These are phyloP conservation scores for Dolichotis patagonum DNA, from an alignment of 2,113 vertebrate genomes.

Conservation along the genomic window DNA sequence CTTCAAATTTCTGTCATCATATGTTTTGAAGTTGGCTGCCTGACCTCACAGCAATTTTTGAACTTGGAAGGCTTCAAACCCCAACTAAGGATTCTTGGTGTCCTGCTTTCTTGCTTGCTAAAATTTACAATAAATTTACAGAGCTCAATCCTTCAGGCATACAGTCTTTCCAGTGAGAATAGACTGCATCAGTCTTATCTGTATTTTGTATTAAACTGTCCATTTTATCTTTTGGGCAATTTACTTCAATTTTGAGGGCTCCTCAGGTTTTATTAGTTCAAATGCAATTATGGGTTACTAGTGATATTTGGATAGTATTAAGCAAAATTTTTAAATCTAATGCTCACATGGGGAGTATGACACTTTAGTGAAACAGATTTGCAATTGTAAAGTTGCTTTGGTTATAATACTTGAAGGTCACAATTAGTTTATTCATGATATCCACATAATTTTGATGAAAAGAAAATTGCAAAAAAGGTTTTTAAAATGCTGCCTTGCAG, in stretches of 20 bases:
- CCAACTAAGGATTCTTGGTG: conserved; percentile 27
- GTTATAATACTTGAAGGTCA: conserved; percentile 58
- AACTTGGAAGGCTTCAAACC: conserved; percentile 53
- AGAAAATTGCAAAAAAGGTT: conserved; percentile 59
- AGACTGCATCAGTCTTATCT: conserved; percentile 28
- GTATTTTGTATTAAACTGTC: conserved; percentile 46
- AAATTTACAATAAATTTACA: conserved; percentile 20
- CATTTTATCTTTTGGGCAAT: background rate
- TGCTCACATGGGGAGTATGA: background rate
- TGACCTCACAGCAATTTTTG: conserved; percentile 55
- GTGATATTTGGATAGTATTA: conserved; percentile 22
- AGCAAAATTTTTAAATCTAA: conserved; percentile 16
- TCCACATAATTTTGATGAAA: conserved; percentile 60
- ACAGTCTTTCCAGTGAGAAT: conserved; percentile 36
- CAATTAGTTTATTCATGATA: conserved; percentile 53
- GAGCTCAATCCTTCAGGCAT: background rate
- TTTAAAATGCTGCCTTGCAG: background rate
- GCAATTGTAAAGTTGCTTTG: conserved; percentile 28
- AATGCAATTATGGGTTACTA: background rate
- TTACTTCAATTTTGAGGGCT: background rate
- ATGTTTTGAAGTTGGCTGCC: conserved; percentile 20
- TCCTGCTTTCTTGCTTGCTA: conserved; percentile 41
- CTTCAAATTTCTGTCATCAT: conserved; percentile 53
- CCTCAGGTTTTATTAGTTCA: conserved; percentile 28
- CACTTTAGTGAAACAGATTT: conserved; percentile 4